Evolutionary conservation across 2,113 vertebrate genomes (phyloP).

Genomic region (Hemiprocne comata): DNA sequence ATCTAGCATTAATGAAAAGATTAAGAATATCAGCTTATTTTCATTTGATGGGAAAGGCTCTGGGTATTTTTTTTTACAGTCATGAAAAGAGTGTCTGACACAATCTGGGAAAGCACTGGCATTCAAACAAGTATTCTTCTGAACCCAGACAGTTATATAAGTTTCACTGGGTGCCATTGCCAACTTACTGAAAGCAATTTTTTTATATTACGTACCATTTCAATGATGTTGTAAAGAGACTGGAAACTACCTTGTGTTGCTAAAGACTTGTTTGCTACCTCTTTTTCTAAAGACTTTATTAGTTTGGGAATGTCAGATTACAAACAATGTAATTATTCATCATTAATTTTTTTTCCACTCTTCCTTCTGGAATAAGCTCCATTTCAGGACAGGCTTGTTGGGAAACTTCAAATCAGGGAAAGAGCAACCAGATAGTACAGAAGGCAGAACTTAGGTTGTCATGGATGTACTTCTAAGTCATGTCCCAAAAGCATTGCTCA

Average conservation of each 20-base stretch:
- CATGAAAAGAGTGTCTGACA: constrained; percentile 59
- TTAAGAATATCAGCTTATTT: constrained; percentile 57
- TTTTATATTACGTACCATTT: constrained; percentile 5
- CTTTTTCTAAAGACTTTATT: constrained; percentile 6
- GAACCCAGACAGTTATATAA: constrained; percentile 56
- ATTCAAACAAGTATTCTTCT: constrained; percentile 60
- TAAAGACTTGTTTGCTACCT: neutral
- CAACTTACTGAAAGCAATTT: constrained; percentile 24
- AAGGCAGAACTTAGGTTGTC: neutral
- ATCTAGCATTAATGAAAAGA: constrained; percentile 45
- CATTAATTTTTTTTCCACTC: neutral
- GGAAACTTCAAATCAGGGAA: neutral
- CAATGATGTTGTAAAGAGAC: neutral
- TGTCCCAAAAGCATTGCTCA: neutral
- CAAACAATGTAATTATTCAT: constrained; percentile 33
- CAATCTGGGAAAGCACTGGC: constrained; percentile 58
- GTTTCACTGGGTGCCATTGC: constrained; percentile 33
- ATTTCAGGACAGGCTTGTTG: neutral
- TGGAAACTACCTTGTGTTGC: neutral
- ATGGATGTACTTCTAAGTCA: neutral
- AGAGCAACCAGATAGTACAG: neutral
- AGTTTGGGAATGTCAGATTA: neutral
- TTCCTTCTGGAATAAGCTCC: neutral
- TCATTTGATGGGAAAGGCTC: constrained; percentile 43
- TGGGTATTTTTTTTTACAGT: neutral